Base-by-base conservation (phyloP, 2,113 vertebrate species). In the Pardalotus punctatus region DNA sequence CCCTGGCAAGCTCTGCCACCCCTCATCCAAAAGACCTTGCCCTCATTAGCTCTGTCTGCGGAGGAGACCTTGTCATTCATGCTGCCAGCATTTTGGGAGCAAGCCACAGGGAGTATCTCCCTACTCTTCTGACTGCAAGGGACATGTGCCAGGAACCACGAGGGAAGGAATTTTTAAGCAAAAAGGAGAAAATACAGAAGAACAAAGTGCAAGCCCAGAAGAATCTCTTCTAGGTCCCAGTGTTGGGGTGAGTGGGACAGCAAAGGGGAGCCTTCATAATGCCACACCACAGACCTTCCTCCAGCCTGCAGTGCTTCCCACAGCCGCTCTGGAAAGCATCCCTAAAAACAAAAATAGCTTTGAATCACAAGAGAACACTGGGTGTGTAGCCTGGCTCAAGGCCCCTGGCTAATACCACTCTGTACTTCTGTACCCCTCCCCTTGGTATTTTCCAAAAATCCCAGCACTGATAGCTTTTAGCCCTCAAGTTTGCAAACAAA, bases 101-200 rank as follows among this genome's bases (percentile, higher is more conserved):
- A 5, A 88, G 87, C 29, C 36, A 69, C 19, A 11, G 23, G 16
- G 65, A 88, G 22, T 40, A 65, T 50, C 58, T 76, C 65, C 51
- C 38, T 45, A 16, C 33, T 42, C 21, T 72, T 60, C 28, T 4
- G 0, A 27, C 58, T 11, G 11, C 38, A 29, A 57, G 25, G 51
- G 29, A 36, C 0, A 0, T 0, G 0, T 7, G 27, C 61, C 70
- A 79, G 54, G 36, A 67, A 60, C 0, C 1, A 1, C 1, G 3
- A 57, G 4, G 40, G 19, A 81, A 57, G 16, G 20, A 1, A 4
- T 24, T 71, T 76, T 47, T 38, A 66, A 60, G n/a, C 9, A 82
- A 93, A 56, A 0, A 61, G 11, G 5, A 67, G 16, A 70, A 93
- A 81, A 81, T 3, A 45, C 0, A 47, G 45, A 62, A 54, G 36